Evolutionary conservation across 2,113 vertebrate species (phyloP).

Genomic region (Emydocephalus ijimae): DNA sequence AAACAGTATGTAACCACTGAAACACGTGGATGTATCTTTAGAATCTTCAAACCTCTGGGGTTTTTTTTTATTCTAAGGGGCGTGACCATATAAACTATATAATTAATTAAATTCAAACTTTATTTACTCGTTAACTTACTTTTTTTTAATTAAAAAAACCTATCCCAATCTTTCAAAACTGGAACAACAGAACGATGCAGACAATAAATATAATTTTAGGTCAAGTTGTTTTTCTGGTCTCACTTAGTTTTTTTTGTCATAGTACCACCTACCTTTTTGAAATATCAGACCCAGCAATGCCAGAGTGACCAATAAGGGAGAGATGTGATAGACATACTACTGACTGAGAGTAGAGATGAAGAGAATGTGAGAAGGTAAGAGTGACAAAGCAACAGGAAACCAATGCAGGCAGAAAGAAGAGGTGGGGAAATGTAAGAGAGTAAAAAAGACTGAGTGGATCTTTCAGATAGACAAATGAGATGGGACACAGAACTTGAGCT

Average conservation of each 20-base stretch:
- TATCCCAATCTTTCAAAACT: background rate
- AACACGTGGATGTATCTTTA: background rate
- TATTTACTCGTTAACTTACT: background rate
- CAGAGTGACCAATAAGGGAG: background rate
- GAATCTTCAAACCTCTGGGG: background rate
- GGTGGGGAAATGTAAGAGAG: background rate
- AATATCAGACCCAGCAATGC: background rate
- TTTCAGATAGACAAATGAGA: background rate
- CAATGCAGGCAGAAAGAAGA: background rate
- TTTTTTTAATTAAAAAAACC: background rate
- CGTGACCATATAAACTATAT: background rate
- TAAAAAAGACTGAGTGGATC: background rate
- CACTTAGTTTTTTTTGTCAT: background rate
- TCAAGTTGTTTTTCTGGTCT: background rate
- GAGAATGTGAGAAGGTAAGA: background rate
- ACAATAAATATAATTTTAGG: background rate
- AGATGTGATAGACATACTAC: background rate
- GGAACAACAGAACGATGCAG: background rate
- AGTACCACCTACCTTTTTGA: background rate
- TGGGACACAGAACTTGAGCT: background rate
- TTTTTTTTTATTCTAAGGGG: background rate
- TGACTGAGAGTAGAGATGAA: background rate
- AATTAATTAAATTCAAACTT: background rate
- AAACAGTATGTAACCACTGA: background rate
- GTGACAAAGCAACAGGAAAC: background rate